These are phyloP conservation scores for Phrynosoma platyrhinos DNA, from an alignment of 2,113 vertebrate species.

Conservation along the genomic window DNA sequence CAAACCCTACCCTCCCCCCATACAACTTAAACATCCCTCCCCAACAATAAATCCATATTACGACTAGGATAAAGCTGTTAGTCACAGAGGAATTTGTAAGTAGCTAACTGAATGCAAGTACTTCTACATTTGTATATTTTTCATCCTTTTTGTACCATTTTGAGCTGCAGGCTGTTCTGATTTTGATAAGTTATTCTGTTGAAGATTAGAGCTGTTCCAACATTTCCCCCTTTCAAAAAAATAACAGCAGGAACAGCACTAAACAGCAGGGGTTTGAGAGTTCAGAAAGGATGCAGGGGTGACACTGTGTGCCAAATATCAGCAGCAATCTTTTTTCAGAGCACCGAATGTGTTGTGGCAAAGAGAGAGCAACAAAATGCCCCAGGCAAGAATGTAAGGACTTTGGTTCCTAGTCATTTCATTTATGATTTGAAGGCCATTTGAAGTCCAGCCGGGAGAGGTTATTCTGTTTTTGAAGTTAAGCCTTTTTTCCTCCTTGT, in stretches of 20 bases:
- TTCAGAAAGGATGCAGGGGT: background rate
- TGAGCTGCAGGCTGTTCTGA: background rate
- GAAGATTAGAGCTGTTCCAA: background rate
- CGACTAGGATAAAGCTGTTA: background rate
- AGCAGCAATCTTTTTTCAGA: slow-evolving; percentile 21
- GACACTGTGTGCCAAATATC: slow-evolving; percentile 23
- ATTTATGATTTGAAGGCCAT: slow-evolving; percentile 13
- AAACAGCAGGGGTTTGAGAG: slow-evolving; percentile 28
- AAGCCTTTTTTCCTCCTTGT: background rate
- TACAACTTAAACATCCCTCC: background rate
- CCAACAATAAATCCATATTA: background rate
- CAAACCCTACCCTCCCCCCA: background rate
- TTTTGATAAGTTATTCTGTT: slow-evolving; percentile 17
- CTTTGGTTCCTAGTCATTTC: slow-evolving; percentile 10
- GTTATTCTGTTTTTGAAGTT: background rate
- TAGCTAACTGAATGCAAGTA: background rate
- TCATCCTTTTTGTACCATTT: background rate
- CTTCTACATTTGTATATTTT: background rate
- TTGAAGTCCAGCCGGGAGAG: background rate
- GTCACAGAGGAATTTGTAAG: background rate
- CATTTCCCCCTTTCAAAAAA: slow-evolving; percentile 16
- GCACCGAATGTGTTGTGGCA: background rate
- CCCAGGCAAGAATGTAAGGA: slow-evolving; percentile 12
- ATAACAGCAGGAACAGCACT: background rate
- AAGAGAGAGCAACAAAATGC: slow-evolving; percentile 1